Evolutionary conservation across 1,140 invertebrate genomes (phyloP).

Genomic region (Microplitis mediator): DNA sequence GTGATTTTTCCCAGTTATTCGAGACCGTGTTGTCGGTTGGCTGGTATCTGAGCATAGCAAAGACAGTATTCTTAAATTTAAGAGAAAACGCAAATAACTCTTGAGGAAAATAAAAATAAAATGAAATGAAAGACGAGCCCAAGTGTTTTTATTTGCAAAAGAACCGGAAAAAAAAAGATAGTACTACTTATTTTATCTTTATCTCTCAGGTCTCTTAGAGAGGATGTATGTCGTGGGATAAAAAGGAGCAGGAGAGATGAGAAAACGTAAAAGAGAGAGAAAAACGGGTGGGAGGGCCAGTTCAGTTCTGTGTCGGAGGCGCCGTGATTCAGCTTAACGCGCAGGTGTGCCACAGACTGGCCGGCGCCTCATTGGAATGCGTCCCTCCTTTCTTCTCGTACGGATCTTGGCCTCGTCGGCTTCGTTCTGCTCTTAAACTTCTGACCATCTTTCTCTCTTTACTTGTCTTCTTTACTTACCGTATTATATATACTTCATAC

Average conservation of each 20-base stretch:
- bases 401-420: slow-evolving; percentile 6
- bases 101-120: too few species aligned
- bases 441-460: too few species aligned
- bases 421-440: too few species aligned
- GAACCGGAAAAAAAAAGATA: too few species aligned
- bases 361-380: slow-evolving; percentile 61
- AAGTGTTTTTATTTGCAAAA: too few species aligned
- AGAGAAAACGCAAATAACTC: too few species aligned
- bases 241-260: slow-evolving; percentile 14
- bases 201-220: slow-evolving; percentile 11
- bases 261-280: background rate
- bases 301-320: slow-evolving; percentile 53
- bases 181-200: background rate
- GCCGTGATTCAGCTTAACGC: slow-evolving; percentile 60
- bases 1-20: background rate
- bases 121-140: too few species aligned
- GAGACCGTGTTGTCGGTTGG: background rate
- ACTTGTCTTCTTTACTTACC: too few species aligned
- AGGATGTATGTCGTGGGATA: background rate
- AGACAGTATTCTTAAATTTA: too few species aligned
- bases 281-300: slow-evolving; percentile 20
- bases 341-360: slow-evolving; percentile 61
- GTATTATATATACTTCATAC: too few species aligned
- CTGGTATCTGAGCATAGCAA: too few species aligned
- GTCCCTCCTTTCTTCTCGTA: slow-evolving; percentile 33